A percentile compares a stretch with the other conserved stretches of the same genome.
Conservation (phyloP, 2,797 vertebrate species). For the Perodicticus potto region DNA sequence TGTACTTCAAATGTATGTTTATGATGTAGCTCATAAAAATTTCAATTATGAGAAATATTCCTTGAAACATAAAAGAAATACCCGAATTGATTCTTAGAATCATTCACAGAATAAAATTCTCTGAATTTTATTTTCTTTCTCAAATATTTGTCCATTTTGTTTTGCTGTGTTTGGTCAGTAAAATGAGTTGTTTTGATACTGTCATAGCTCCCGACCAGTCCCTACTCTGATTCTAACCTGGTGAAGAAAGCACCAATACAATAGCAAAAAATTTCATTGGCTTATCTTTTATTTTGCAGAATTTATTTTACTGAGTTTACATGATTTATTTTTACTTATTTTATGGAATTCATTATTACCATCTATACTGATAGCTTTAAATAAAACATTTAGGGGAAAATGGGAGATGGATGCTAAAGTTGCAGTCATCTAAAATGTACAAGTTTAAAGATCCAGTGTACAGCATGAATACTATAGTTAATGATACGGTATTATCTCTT, state of each 20-base stretch:
- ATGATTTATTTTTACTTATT: slow-evolving; percentile 48
- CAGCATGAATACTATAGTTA: not conserved
- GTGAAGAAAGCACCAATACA: not conserved
- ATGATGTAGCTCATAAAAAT: not conserved
- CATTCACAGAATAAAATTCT: slow-evolving; percentile 43
- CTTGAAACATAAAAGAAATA: slow-evolving; percentile 54
- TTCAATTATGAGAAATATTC: slow-evolving; percentile 40
- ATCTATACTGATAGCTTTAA: slow-evolving; percentile 28
- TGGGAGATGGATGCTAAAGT: not conserved
- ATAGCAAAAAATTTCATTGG: not conserved
- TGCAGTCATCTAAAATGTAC: not conserved
- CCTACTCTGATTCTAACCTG: not conserved
- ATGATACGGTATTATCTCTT: not conserved
- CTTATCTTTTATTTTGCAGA: slow-evolving; percentile 5
- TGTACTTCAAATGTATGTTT: not conserved
- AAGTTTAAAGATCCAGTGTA: not conserved
- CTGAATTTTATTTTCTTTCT: slow-evolving; percentile 36
- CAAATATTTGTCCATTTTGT: slow-evolving; percentile 21
- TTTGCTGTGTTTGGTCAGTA: slow-evolving; percentile 3
- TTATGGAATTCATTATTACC: slow-evolving; percentile 16
- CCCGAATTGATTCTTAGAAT: slow-evolving; percentile 47
- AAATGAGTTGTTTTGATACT: not conserved
- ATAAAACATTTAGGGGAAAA: not conserved
- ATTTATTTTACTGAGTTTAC: slow-evolving; percentile 29
- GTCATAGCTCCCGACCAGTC: not conserved